phyloP scores from a whole-genome alignment of 2,888 invertebrate species.

The Camponotus fellah region DNA sequence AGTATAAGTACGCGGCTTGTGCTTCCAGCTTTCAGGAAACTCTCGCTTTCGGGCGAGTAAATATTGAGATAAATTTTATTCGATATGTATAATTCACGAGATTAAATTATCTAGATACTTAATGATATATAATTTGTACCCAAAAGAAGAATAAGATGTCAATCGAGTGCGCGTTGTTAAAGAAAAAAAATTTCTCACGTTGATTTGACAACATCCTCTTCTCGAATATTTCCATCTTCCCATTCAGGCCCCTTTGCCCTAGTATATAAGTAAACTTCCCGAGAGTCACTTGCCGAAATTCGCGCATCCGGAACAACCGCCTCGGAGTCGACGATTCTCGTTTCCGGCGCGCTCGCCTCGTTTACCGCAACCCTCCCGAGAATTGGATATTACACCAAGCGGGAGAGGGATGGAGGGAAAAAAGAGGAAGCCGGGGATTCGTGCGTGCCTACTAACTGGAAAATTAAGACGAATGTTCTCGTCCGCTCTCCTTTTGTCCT shows the following conservation, averaged over 20 bases:
- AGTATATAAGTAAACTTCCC: background rate
- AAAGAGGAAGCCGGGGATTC: conserved; percentile 19
- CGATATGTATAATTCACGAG: background rate
- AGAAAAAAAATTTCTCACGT: background rate
- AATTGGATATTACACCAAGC: conserved; percentile 67
- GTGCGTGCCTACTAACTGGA: conserved; percentile 64
- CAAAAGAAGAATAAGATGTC: background rate
- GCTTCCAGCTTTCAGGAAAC: background rate
- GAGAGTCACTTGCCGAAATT: conserved; percentile 1
- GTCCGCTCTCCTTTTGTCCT: conserved; percentile 42
- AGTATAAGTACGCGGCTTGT: background rate
- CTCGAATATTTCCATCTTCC: background rate
- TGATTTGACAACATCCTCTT: background rate
- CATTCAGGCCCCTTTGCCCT: background rate
- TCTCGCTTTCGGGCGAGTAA: background rate
- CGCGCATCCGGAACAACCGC: conserved; percentile 10
- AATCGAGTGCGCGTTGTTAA: background rate
- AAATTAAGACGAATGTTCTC: conserved; percentile 70
- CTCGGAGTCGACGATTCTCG: conserved; percentile 41
- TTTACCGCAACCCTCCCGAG: conserved; percentile 58
- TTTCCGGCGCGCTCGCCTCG: conserved; percentile 54
- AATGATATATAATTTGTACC: background rate
- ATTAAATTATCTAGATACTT: background rate
- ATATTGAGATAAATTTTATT: background rate
- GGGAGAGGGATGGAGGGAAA: background rate